Percentiles rank a stretch among this genome's conserved stretches.
These are phyloP conservation scores for Epinephelus moara DNA, from an alignment of 2,113 vertebrate genomes.

Conservation along the genomic window DNA sequence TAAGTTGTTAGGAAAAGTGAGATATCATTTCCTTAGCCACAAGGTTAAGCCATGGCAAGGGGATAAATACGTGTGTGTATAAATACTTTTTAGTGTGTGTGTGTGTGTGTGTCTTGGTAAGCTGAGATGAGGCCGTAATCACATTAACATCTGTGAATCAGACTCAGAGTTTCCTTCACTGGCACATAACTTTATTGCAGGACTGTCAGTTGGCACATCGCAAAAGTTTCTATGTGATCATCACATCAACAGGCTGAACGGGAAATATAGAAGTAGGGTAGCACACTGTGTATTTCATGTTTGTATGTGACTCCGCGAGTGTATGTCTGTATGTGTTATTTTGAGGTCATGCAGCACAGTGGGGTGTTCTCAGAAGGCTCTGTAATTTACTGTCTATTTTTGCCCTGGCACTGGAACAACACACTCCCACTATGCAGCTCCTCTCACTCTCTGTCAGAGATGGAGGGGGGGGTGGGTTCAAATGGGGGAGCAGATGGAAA, in stretches of 20 bases:
- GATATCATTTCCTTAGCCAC: not conserved
- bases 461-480: conserved; percentile 10
- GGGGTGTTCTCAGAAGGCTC: conserved; percentile 77
- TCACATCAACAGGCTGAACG: conserved; percentile 62
- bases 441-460: conserved; percentile 35
- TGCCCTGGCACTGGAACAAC: conserved; percentile 84
- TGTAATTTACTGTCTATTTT: conserved; percentile 87
- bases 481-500: conserved; percentile 40
- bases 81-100: conserved; percentile 43
- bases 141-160: conserved; percentile 72
- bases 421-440: conserved; percentile 72
- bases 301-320: conserved; percentile 56
- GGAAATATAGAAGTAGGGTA: conserved; percentile 67
- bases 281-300: conserved; percentile 62
- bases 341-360: conserved; percentile 76
- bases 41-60: conserved; percentile 11
- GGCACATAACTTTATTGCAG: conserved; percentile 41
- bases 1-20: not conserved
- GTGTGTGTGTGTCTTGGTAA: conserved; percentile 47
- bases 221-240: conserved; percentile 37
- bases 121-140: conserved; percentile 58
- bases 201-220: conserved; percentile 46
- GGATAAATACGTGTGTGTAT: conserved; percentile 36
- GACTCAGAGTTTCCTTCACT: conserved; percentile 72
- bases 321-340: conserved; percentile 76